phyloP scores from a whole-genome alignment of 2,797 vertebrate species.

The Cuculus canorus region DNA sequence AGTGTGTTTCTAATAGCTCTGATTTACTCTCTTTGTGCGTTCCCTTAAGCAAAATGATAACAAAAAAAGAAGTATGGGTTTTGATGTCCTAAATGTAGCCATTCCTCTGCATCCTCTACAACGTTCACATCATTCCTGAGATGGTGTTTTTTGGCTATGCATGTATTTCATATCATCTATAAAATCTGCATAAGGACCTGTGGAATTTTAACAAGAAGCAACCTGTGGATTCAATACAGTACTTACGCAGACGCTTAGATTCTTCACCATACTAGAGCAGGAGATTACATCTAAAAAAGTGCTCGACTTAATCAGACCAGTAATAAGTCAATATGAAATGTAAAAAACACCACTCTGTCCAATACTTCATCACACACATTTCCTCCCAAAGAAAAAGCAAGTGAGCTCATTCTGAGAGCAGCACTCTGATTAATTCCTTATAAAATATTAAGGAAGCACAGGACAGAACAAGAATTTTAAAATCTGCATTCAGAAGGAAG shows the following conservation, averaged over 20 bases:
- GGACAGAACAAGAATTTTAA: not conserved
- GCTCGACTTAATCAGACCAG: not conserved
- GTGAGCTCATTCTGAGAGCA: not conserved
- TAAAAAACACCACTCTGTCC: not conserved
- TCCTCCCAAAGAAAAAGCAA: not conserved
- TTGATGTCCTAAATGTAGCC: not conserved
- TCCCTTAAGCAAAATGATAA: not conserved
- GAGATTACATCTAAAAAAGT: not conserved
- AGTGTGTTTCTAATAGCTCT: not conserved
- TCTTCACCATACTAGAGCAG: not conserved
- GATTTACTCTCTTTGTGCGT: fast-evolving
- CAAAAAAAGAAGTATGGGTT: not conserved
- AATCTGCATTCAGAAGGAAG: not conserved
- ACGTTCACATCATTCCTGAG: not conserved
- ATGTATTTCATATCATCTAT: not conserved
- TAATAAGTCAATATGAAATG: not conserved
- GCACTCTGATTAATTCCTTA: not conserved
- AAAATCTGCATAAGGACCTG: not conserved
- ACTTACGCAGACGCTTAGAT: not conserved
- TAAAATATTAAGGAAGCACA: not conserved
- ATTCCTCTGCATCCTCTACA: not conserved
- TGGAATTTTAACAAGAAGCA: not conserved
- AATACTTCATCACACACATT: fast-evolving
- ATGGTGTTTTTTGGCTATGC: fast-evolving
- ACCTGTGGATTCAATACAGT: not conserved